Base-by-base conservation (phyloP, 2,888 invertebrate species). In the Biston stratarius region DNA sequence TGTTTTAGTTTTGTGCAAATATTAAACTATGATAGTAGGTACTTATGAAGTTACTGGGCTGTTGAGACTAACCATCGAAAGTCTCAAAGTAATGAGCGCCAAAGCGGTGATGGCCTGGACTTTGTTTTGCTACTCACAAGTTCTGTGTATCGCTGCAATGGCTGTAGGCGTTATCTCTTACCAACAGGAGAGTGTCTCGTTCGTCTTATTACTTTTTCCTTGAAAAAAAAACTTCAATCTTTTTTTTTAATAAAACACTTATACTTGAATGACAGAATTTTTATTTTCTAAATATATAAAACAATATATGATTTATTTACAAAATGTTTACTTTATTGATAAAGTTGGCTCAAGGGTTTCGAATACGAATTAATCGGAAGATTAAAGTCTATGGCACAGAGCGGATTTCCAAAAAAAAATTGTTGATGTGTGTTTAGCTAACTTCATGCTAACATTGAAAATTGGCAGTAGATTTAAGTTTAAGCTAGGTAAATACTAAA, bases 261-360 rank as follows among this genome's bases (percentile, higher is more conserved):
- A 73, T 57, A 71, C n/a, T 77, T 76, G 74, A 83, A 83, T 85
- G 84, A 86, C 83, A 86, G 81, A 83, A 83, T 85, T 92, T 90
- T 91, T 59, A 91, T 85, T 92, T 79, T 87, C 87, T 88, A 91
- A 88, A 73, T 68, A 90, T 90, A 89, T 90, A 91, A 89, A 90
- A 90, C 80, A 84, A 88, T 88, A 88, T 88, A 77, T 89, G 84
- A 86, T 89, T 86, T 85, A 87, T 88, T 84, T 86, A 86, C 84
- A 88, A 70, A 24, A 72, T 71, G 74, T 61, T 36, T 55, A 68
- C 47, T 69, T 70, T 51, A 61, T 60, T 64, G 58, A 38, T 33
- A 44, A 61, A 61, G 45, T 68, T 42, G 42, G 49, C 24, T 15
- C 10, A 14, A 2, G 38, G n/a, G 49, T 58, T 11, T 59, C 24